Evolutionary conservation across 2,113 vertebrate species (phyloP), one percentile per base, ranked within the genome.

Genomic region (Xenopus laevis): DNA sequence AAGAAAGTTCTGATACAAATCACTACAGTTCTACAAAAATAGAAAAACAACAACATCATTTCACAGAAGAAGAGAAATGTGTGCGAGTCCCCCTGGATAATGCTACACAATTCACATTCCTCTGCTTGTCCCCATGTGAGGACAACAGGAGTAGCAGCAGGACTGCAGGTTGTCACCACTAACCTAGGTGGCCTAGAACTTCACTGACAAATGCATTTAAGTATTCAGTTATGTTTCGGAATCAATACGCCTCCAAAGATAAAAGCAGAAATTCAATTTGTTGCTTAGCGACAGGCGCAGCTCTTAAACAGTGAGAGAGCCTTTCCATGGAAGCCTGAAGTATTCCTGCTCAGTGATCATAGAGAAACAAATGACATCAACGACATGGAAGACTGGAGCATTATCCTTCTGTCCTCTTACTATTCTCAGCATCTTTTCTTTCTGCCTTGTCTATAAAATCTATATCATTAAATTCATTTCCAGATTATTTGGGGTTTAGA

Each of bases 221-320:
- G 10, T 27, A 23, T 27, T 60, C 23, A 27, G 23, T 27, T 70
- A 46, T 40, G 50, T 52, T 76, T 69, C 30, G 23, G 46, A 44
- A 70, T 76, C 47, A 70, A 62, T 63, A 53, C 46, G 46, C 21
- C 46, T 27, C 23, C 10, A 57, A 23, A 40, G 46, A 53, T 40
- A 63, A 18, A 30, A 70, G 21, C 27, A 15, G 45, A 13, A 44
- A 70, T 57, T 52, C 17, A 70, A 57, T 70, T 21, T 64, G 74
- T 70, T 76, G 67, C 67, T 44, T 27, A 62, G 66, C 59, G 69
- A 76, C 74, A 17, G 46, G n/a, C 47, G 57, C 50, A 67, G 20
- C 59, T 64, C 66, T 75, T 55, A 62, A 55, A 62, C 13, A 16
- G 18, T n/a, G 13, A 30, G 59, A 77, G 64, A 60, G 21, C 17